Evolutionary conservation across 2,113 vertebrate species (phyloP).

Genomic region (Hemicordylus capensis): DNA sequence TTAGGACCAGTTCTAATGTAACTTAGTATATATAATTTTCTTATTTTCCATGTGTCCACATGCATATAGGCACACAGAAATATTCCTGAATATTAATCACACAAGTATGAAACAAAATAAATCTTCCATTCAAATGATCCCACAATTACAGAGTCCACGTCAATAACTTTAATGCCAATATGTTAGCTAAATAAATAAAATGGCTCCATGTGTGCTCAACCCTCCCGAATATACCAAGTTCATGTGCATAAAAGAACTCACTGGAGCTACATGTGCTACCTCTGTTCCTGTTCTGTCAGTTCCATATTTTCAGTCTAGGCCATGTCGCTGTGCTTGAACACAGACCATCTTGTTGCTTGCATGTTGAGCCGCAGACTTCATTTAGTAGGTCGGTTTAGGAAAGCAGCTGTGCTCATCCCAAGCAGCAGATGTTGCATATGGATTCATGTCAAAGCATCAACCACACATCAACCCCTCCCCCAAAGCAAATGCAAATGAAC

Average conservation of each 20-base stretch:
- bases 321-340: neutral
- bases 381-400: neutral
- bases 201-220: neutral
- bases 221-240: neutral
- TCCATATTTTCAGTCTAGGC: neutral
- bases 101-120: neutral
- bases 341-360: neutral
- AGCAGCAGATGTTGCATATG: neutral
- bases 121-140: neutral
- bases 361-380: neutral
- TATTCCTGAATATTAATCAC: neutral
- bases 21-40: neutral
- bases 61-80: too few relatives aligned
- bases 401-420: too few relatives aligned
- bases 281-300: neutral
- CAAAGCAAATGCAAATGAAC: neutral
- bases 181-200: neutral
- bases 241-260: neutral
- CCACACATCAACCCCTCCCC: neutral
- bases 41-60: neutral
- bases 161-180: neutral
- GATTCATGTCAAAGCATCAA: neutral
- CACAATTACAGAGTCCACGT: neutral
- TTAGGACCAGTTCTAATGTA: neutral
- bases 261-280: too few relatives aligned